These are phyloP conservation scores for Pelosia muscerda DNA, from an alignment of 2,888 invertebrate genomes.

Conservation along the genomic window DNA sequence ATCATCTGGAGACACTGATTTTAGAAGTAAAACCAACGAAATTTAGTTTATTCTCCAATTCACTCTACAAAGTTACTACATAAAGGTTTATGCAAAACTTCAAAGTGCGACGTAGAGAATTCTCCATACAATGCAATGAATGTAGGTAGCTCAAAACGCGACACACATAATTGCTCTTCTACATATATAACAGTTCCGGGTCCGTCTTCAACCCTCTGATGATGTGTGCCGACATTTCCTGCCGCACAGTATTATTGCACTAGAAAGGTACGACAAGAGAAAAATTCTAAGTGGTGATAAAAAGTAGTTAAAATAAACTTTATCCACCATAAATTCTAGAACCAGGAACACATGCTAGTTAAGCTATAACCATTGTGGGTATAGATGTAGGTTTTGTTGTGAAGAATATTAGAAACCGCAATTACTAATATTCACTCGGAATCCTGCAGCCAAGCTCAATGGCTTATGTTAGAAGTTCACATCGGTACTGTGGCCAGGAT, in stretches of 20 bases:
- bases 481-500: too few relatives aligned
- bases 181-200: slow-evolving; percentile 42
- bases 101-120: background rate
- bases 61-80: background rate
- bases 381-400: too few relatives aligned
- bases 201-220: slow-evolving; percentile 25
- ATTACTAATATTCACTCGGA: too few relatives aligned
- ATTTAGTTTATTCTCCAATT: background rate
- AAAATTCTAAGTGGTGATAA: background rate
- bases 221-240: background rate
- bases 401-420: too few relatives aligned
- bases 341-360: too few relatives aligned
- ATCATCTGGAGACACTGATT: too few relatives aligned
- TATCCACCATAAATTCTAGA: too few relatives aligned
- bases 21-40: too few relatives aligned
- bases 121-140: background rate
- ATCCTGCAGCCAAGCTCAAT: too few relatives aligned
- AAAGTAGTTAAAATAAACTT: too few relatives aligned
- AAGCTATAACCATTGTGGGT: too few relatives aligned
- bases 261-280: background rate
- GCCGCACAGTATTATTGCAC: background rate
- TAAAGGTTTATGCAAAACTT: background rate
- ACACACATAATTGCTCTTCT: slow-evolving; percentile 40
- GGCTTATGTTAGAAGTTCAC: too few relatives aligned
- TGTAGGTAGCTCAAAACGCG: slow-evolving; percentile 11